These are phyloP conservation scores for Glaucidium brasilianum DNA, from an alignment of 2,113 vertebrate genomes.

Conservation along the genomic window DNA sequence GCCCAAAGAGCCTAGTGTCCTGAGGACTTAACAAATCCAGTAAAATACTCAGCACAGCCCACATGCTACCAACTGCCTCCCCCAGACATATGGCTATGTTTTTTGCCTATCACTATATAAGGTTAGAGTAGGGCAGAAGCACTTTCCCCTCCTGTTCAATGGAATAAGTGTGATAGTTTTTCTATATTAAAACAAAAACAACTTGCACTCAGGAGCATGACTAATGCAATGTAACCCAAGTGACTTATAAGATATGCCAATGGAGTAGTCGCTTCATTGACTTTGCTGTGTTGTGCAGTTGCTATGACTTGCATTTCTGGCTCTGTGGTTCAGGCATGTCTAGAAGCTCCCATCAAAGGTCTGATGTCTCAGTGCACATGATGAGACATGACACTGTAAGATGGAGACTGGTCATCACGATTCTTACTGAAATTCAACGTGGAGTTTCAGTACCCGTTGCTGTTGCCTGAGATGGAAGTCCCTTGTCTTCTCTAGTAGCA, in stretches of 20 bases:
- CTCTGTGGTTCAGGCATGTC: neutral
- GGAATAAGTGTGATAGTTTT: conserved; percentile 65
- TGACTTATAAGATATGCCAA: neutral
- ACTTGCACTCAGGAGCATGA: conserved; percentile 44
- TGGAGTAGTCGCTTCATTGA: neutral
- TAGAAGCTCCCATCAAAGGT: neutral
- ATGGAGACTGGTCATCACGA: neutral
- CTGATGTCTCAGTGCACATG: fast-evolving
- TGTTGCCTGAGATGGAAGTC: neutral
- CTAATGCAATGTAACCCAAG: conserved; percentile 17
- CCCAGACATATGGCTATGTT: conserved; percentile 71
- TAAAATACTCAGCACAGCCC: conserved; percentile 49
- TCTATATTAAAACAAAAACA: conserved; percentile 71
- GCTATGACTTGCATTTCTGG: neutral
- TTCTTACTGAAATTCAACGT: neutral
- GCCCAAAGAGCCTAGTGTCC: conserved; percentile 5
- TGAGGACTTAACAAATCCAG: conserved; percentile 41
- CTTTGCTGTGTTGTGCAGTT: fast-evolving
- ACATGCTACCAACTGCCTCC: conserved; percentile 63
- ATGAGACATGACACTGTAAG: neutral
- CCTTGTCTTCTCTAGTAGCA: neutral
- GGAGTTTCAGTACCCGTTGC: fast-evolving
- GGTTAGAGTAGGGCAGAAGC: conserved; percentile 52
- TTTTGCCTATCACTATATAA: conserved; percentile 49
- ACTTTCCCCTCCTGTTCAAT: conserved; percentile 33